These are phyloP conservation scores for Diaprepes abbreviatus DNA, from an alignment of 2,888 invertebrate genomes.

Conservation along the genomic window DNA sequence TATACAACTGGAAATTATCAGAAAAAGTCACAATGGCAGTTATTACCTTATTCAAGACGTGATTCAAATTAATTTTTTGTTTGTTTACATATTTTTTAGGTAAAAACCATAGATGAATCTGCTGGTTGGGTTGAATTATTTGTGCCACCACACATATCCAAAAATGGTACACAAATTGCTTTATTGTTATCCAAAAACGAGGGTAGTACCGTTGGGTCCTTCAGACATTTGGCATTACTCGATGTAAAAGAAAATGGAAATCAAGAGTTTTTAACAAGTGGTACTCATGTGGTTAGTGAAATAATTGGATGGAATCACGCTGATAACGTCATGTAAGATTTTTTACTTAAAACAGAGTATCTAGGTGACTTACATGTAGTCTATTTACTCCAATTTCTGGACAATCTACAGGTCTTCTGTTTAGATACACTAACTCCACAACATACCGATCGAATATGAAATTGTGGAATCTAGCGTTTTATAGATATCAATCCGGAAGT, in stretches of 20 bases:
- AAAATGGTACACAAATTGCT: conserved; percentile 77
- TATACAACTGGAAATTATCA: too few species aligned
- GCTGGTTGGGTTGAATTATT: conserved; percentile 87
- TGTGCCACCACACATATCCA: conserved; percentile 78
- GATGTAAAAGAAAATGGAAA: conserved; percentile 65
- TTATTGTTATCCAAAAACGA: conserved; percentile 81
- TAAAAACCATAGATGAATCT: conserved; percentile 66
- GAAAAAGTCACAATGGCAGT: too few species aligned
- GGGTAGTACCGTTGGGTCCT: conserved; percentile 71
- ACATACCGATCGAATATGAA: too few species aligned
- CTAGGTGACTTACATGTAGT: too few species aligned
- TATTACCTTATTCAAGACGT: too few species aligned
- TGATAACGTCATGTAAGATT: conserved; percentile 77
- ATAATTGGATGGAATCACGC: conserved; percentile 80
- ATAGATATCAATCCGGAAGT: too few species aligned
- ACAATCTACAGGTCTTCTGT: too few species aligned
- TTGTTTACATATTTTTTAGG: conserved; percentile 65
- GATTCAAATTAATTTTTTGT: too few species aligned
- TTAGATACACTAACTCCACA: too few species aligned
- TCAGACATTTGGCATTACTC: conserved; percentile 76
- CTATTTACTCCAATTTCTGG: too few species aligned
- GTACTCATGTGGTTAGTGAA: conserved; percentile 79
- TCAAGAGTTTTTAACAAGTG: conserved; percentile 71
- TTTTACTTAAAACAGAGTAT: too few species aligned
- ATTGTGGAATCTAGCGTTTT: too few species aligned